Percentiles rank a stretch among this genome's conserved stretches.
Evolutionary conservation across 2,888 invertebrate genomes (phyloP).

Genomic region (Ctenicera cuprea): DNA sequence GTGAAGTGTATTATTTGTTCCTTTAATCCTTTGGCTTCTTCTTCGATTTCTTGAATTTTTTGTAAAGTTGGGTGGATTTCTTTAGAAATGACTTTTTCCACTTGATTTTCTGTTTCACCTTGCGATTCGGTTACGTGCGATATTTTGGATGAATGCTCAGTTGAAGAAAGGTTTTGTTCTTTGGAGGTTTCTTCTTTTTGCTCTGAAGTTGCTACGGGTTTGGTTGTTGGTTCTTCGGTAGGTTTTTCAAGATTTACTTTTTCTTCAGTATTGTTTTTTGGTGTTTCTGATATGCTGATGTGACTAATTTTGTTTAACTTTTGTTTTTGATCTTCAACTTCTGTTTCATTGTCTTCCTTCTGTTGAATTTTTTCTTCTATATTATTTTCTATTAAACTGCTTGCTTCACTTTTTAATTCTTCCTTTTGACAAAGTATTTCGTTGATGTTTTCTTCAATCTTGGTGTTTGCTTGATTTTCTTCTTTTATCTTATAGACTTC

Average conservation of each 20-base stretch:
- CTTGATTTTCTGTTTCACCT: neutral
- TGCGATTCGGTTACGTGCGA: neutral
- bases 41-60: conserved; percentile 11
- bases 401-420: neutral
- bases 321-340: neutral
- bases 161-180: too few relatives aligned
- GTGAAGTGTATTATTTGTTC: conserved; percentile 4
- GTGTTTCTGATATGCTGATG: too few relatives aligned
- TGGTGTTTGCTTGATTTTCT: neutral
- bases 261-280: neutral
- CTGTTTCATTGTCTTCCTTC: neutral
- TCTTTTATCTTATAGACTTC: neutral
- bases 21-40: conserved; percentile 15
- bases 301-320: neutral
- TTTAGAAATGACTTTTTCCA: neutral
- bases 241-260: too few relatives aligned
- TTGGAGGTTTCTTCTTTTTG: too few relatives aligned
- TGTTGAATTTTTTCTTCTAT: neutral
- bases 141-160: neutral
- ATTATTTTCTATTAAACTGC: neutral
- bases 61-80: neutral
- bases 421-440: too few relatives aligned
- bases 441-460: neutral
- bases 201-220: too few relatives aligned
- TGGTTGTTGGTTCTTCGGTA: too few relatives aligned